Evolutionary conservation across 2,888 invertebrate species (phyloP).

Genomic region (Dromius quadrimaculatus): DNA sequence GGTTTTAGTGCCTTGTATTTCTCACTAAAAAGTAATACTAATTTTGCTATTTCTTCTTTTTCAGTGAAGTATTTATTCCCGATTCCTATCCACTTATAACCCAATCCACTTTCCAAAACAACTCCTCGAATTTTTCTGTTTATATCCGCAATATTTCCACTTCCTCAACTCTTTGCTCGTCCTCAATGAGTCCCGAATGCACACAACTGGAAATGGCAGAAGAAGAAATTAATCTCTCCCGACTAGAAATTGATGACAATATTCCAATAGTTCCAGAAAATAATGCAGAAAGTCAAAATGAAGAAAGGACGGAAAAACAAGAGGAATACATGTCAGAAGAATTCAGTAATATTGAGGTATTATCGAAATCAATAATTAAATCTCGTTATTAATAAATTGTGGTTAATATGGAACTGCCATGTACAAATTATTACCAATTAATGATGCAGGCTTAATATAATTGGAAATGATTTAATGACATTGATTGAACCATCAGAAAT

Average conservation of each 20-base stretch:
- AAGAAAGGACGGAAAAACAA: too few species aligned
- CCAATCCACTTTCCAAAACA: not conserved
- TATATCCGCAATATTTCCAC: not conserved
- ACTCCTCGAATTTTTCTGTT: too few species aligned
- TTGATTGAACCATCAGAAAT: too few species aligned
- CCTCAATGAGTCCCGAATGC: conserved; percentile 29
- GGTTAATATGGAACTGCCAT: not conserved
- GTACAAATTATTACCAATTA: not conserved
- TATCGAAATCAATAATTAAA: not conserved
- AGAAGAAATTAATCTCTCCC: not conserved
- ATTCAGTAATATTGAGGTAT: too few species aligned
- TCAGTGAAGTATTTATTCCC: not conserved
- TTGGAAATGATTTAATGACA: conserved; percentile 11
- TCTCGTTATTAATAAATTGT: not conserved
- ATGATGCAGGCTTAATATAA: not conserved
- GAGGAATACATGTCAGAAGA: too few species aligned
- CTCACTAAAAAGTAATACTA: too few species aligned
- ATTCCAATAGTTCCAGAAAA: too few species aligned
- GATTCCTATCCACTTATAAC: not conserved
- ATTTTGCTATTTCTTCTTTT: not conserved
- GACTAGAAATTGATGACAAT: too few species aligned
- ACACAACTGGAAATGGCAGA: conserved; percentile 24
- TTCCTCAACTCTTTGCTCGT: not conserved
- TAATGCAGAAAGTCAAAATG: too few species aligned
- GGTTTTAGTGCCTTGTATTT: too few species aligned